Evolutionary conservation across 1,140 invertebrate genomes (phyloP), one percentile per base, ranked within the genome.

Genomic region (Pogonomyrmex californicus): DNA sequence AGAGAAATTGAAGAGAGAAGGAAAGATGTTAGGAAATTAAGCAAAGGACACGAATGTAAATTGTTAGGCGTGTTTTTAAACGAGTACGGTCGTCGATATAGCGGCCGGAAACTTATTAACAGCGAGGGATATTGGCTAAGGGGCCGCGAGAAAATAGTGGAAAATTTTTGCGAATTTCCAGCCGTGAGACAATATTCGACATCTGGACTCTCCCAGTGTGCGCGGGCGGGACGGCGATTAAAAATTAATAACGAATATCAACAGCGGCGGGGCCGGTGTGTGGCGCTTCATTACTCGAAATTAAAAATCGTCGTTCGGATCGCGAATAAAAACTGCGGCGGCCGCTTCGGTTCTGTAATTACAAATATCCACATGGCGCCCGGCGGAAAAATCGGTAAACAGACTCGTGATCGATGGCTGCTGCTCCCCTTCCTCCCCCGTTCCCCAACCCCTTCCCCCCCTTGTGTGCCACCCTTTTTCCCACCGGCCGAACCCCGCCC

Each of bases 171-270:
- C 58, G 58, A 90, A 90, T 90, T 90, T 90, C 66, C 82, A 86
- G 82, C 82, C 23, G 89, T 89, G 90, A 91, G 90, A 91, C 90
- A 89, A 87, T 91, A 91, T 89, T 91, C 90, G 78, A 91, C 91
- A 87, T 90, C 89, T 91, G 88, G 82, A 83, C 75, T 58, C 79
- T 83, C 66, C 54, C 66, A 56, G 54, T 47, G 54, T 47, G 68
- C 2, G 66, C 78, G 76, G 60, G 85, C 75, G 90, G 81, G 68
- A 85, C 85, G 82, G 71, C 91, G 92, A 95, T 94, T 94, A 95
- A 94, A 94, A 94, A 95, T 95, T 95, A 94, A 94, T 94, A 93
- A 93, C 92, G 91, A 94, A 94, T 94, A 93, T 94, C 93, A 94
- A 95, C 92, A 94, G 91, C 87, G 88, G 79, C 78, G 73, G 85